These are phyloP conservation scores for Grapholita molesta DNA, from an alignment of 1,140 invertebrate species.

Conservation along the genomic window DNA sequence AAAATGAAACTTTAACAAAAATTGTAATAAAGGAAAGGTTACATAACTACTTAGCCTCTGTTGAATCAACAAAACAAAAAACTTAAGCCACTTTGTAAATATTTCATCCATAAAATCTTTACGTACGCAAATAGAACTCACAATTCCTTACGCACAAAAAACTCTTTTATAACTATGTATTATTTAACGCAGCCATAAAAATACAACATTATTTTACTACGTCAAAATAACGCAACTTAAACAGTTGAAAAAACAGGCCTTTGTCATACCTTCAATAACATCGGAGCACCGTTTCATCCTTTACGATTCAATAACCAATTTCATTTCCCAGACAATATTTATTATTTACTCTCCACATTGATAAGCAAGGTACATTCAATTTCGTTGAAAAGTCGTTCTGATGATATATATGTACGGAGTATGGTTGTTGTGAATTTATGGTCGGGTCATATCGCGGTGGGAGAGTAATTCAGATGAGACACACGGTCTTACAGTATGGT, in stretches of 20 bases:
- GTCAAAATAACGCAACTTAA: neutral
- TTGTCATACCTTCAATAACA: neutral
- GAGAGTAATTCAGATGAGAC: conserved; percentile 1
- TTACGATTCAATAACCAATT: conserved; percentile 17
- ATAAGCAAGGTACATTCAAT: conserved; percentile 18
- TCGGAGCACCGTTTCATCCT: conserved; percentile 5
- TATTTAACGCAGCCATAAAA: neutral
- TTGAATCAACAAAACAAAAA: too few species aligned
- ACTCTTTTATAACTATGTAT: neutral
- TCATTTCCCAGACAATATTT: conserved; percentile 15
- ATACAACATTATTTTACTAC: neutral
- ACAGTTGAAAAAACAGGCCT: neutral
- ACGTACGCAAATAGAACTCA: too few species aligned
- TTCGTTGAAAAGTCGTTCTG: conserved; percentile 16
- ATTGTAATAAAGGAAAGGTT: too few species aligned
- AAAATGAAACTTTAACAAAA: too few species aligned
- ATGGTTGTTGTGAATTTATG: conserved; percentile 18
- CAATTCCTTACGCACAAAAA: too few species aligned
- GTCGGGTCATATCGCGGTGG: neutral
- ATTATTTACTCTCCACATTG: conserved; percentile 12
- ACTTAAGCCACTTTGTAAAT: too few species aligned
- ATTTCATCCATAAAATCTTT: too few species aligned
- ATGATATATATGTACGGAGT: conserved; percentile 15
- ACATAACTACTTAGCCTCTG: too few species aligned
- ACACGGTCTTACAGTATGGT: neutral